These are phyloP conservation scores for Phengaris alcon DNA, from an alignment of 2,888 invertebrate species.

Conservation along the genomic window DNA sequence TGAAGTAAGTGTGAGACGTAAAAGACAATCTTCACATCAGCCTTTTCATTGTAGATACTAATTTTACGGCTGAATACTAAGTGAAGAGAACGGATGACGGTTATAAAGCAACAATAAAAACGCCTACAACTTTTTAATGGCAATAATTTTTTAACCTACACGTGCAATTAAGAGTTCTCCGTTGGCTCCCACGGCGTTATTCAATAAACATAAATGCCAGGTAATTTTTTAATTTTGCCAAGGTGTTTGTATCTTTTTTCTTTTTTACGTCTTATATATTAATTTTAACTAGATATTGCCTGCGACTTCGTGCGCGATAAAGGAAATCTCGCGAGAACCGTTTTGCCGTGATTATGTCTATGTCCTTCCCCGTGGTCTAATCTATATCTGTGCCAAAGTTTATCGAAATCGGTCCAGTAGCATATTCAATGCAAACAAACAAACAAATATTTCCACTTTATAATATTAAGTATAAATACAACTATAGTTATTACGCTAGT, in stretches of 20 bases:
- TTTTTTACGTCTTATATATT: too few relatives aligned
- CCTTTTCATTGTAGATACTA: not conserved
- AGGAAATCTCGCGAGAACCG: too few relatives aligned
- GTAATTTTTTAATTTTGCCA: not conserved
- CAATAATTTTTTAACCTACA: not conserved
- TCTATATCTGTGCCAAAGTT: too few relatives aligned
- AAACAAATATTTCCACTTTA: too few relatives aligned
- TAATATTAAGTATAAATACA: too few relatives aligned
- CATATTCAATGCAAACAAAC: too few relatives aligned
- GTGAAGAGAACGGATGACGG: not conserved
- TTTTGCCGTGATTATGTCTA: too few relatives aligned
- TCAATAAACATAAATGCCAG: not conserved
- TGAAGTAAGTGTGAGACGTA: not conserved
- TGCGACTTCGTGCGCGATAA: too few relatives aligned
- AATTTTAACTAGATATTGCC: too few relatives aligned
- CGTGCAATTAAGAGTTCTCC: not conserved
- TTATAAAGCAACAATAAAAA: constrained; percentile 20
- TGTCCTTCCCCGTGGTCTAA: too few relatives aligned
- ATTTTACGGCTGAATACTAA: not conserved
- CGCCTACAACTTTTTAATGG: constrained; percentile 18
- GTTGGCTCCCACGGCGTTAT: not conserved
- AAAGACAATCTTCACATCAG: not conserved
- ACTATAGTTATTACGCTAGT: too few relatives aligned
- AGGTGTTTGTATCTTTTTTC: not conserved
- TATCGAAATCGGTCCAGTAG: too few relatives aligned